These are phyloP conservation scores for Anthopleura xanthogrammica DNA, from an alignment of 92 coral and sea anemone species.

Conservation along the genomic window DNA sequence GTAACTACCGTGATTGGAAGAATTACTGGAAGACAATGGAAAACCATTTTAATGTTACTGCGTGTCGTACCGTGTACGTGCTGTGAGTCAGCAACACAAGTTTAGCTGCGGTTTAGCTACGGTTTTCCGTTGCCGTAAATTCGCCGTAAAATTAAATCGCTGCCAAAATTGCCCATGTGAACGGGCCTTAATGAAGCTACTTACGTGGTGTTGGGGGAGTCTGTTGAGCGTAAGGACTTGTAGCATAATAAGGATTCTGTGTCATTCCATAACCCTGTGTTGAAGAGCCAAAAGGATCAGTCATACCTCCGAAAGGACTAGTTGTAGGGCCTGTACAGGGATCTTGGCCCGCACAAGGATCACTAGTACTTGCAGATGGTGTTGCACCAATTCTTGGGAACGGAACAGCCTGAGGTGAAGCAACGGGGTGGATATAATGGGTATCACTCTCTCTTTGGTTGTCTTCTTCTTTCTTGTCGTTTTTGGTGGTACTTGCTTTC, in stretches of 20 bases:
- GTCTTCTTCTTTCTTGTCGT: constrained; percentile 1
- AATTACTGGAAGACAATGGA: no score
- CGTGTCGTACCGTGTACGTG: no score
- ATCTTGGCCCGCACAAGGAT: constrained; percentile 35
- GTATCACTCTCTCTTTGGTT: constrained; percentile 5
- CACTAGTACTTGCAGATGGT: constrained; percentile 13
- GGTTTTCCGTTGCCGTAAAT: no score
- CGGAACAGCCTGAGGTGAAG: constrained; percentile 45
- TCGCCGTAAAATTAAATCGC: no score
- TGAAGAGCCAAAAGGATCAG: constrained; percentile 17
- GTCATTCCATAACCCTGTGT: constrained; percentile 13
- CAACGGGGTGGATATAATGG: constrained; percentile 46
- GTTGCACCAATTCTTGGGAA: constrained; percentile 36
- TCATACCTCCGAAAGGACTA: constrained; percentile 23
- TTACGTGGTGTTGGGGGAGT: neutral
- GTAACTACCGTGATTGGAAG: no score
- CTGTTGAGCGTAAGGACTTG: neutral
- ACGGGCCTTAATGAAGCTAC: no score
- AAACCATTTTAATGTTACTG: no score
- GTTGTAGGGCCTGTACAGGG: constrained; percentile 18
- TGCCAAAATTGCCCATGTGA: no score
- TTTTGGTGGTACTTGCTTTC: neutral
- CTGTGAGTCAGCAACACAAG: no score
- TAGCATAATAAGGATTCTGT: constrained; percentile 15
- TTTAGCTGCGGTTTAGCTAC: no score